A percentile compares a stretch with the other conserved stretches of the same genome.
Evolutionary conservation across 2,113 vertebrate genomes (phyloP).

Genomic region (Ictidomys tridecemlineatus): DNA sequence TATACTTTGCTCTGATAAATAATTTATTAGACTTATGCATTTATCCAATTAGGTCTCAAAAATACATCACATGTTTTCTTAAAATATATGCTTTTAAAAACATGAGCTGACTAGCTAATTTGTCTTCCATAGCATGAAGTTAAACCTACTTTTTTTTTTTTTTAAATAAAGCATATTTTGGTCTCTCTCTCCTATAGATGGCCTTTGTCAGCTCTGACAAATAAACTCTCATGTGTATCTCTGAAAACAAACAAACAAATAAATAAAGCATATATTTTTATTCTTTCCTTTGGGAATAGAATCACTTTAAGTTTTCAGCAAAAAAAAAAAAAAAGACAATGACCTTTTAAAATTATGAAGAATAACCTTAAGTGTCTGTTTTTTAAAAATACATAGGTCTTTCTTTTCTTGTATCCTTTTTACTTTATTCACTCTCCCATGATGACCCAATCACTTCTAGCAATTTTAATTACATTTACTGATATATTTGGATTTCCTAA

Average conservation of each 20-base stretch:
- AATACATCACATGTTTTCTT: neutral
- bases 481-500: neutral
- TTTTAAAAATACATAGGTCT: neutral
- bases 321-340: neutral
- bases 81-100: constrained; percentile 5
- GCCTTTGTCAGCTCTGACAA: too few species aligned
- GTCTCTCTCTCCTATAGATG: too few species aligned
- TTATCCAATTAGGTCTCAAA: constrained; percentile 7
- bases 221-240: too few species aligned
- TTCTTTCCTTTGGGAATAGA: constrained; percentile 42
- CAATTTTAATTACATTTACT: neutral
- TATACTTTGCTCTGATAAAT: neutral
- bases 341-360: constrained; percentile 11
- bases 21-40: constrained; percentile 5
- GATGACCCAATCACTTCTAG: neutral
- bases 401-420: constrained; percentile 11
- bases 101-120: neutral
- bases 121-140: neutral
- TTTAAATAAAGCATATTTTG: neutral
- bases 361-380: neutral
- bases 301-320: constrained; percentile 25
- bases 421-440: neutral
- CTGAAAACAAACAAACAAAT: too few species aligned
- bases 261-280: neutral
- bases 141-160: neutral